Percentiles rank a stretch among this genome's conserved stretches.
phyloP scores from a whole-genome alignment of 2,113 vertebrate species.

The Eidolon helvum region DNA sequence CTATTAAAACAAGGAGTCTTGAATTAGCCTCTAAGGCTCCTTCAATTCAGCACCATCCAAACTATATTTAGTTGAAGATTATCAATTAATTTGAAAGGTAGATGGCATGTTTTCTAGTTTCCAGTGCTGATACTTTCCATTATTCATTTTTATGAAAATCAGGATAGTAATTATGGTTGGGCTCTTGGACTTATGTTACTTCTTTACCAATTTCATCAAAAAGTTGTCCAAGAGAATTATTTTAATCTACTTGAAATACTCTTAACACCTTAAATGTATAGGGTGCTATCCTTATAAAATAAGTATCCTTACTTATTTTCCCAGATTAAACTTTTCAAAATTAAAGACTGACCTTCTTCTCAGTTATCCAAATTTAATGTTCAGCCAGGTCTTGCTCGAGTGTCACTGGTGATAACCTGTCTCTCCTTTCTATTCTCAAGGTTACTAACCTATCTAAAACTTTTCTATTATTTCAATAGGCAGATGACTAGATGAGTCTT shows the following conservation, averaged over 20 bases:
- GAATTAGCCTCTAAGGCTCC: background rate
- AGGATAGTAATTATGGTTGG: background rate
- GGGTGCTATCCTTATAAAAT: no score
- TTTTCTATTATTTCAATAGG: background rate
- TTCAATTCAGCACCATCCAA: background rate
- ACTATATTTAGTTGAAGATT: background rate
- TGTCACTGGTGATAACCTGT: background rate
- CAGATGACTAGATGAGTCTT: background rate
- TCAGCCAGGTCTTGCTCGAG: background rate
- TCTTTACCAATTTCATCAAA: background rate
- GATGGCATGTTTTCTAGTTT: background rate
- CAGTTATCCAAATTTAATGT: background rate
- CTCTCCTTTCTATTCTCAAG: background rate
- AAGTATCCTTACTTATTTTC: background rate
- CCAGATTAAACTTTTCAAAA: constrained; percentile 6
- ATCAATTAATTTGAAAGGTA: background rate
- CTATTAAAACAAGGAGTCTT: background rate
- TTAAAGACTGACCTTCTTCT: background rate
- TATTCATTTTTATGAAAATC: background rate
- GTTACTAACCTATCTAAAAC: background rate
- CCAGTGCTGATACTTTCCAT: background rate
- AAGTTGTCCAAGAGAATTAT: background rate
- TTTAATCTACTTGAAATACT: background rate
- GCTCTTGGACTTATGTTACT: background rate
- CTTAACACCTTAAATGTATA: background rate